Evolutionary conservation across 2,113 vertebrate species (phyloP), one percentile per base, ranked within the genome.

Genomic region (Pimephales promelas): DNA sequence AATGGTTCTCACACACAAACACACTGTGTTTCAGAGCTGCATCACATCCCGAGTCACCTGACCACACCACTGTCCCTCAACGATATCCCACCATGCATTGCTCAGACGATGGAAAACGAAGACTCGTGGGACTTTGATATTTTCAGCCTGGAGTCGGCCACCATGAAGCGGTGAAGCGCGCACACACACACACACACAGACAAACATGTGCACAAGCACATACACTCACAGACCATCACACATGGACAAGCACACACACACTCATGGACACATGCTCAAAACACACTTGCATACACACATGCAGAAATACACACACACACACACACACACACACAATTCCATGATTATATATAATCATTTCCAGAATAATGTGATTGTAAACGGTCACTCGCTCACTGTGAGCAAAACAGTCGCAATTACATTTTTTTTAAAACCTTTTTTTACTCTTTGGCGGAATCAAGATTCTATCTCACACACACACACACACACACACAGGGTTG

Each of bases 61-160:
- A 92, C 92, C 84, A 92, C 92, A 34, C 95, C 96, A 6, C 90
- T 95, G 79, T 95, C 96, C 9, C 92, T 97, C 71, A 95, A 94
- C 1, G 96, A 98, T 86, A 93, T 98, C 83, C 97, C 98, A 1
- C 94, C 96, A 2, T 95, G 91, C 82, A 96, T 99, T 61, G 95
- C 97, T 43, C 91, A 94, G 91, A 96, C 96, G n/a, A 96, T 99
- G 95, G 97, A 98, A 87, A 96, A 96, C 5, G 98, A 97, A 79
- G 96, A 98, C 31, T 92, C 92, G 10, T 99, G 98, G 98, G 97
- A 98, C 89, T 99, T 99, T 80, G 93, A 98, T 89, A 96, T 99
- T 87, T 96, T 98, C 92, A 96, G 96, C 88, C 92, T 99, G 88
- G 98, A 99, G 92, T 94, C 95, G 28, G 97, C 96, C 54, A 99